Percentiles rank a stretch among this genome's conserved stretches.
These are phyloP conservation scores for Limosa lapponica DNA, from an alignment of 2,797 vertebrate genomes.

Conservation along the genomic window DNA sequence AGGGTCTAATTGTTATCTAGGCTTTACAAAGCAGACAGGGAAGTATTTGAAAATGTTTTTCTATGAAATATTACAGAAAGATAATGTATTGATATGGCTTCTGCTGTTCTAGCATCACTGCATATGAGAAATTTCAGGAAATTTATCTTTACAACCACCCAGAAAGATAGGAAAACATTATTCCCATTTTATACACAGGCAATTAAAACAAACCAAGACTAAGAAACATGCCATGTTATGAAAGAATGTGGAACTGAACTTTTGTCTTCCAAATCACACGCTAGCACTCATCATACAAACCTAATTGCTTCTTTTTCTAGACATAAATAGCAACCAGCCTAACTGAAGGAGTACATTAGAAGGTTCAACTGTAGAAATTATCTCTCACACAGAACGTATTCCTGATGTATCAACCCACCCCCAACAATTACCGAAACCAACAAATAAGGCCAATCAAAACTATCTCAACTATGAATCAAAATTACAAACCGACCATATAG, in stretches of 20 bases:
- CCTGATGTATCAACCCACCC: background rate
- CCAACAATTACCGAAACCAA: background rate
- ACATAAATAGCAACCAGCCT: background rate
- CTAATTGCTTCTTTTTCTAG: background rate
- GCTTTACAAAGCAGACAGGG: background rate
- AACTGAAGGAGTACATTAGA: background rate
- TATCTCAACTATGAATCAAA: background rate
- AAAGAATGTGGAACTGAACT: background rate
- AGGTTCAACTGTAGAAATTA: background rate
- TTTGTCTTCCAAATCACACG: background rate
- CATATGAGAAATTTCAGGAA: background rate
- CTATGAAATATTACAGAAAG: background rate
- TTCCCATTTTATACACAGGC: background rate
- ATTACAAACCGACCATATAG: background rate
- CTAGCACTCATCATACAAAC: background rate
- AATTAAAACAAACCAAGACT: background rate
- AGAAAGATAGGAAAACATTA: background rate
- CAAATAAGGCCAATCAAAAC: background rate
- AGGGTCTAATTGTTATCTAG: background rate
- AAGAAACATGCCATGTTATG: background rate
- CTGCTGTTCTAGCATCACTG: background rate
- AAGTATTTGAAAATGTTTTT: background rate
- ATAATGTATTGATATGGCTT: background rate
- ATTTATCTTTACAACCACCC: background rate
- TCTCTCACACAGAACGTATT: background rate